These are phyloP conservation scores for Arenicola marina DNA, from an alignment of 2,888 invertebrate species.

Conservation along the genomic window DNA sequence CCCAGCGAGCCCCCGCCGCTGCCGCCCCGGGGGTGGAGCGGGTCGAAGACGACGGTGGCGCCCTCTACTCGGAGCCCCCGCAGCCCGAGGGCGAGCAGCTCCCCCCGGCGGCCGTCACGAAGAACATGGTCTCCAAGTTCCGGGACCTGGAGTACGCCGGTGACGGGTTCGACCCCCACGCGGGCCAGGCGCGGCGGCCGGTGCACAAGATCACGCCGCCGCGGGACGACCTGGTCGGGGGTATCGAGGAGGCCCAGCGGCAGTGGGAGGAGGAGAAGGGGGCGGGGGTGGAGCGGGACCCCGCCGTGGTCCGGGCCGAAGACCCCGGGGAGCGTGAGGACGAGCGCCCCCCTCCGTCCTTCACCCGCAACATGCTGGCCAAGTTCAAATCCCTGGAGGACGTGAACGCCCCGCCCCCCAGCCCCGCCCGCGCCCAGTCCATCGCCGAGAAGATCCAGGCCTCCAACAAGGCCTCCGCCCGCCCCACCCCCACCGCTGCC, in stretches of 20 bases:
- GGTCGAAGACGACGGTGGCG: neutral
- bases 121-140: slow-evolving; percentile 30
- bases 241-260: neutral
- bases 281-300: neutral
- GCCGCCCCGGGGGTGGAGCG: neutral
- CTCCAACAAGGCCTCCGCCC: slow-evolving; percentile 3
- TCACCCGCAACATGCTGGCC: slow-evolving; percentile 26
- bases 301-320: slow-evolving; percentile 7
- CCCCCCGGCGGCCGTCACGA: slow-evolving; percentile 26
- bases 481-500: slow-evolving; percentile 6
- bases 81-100: slow-evolving; percentile 24
- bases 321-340: slow-evolving; percentile 18
- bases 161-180: too few relatives aligned
- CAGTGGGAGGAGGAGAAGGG: neutral
- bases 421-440: slow-evolving; percentile 1
- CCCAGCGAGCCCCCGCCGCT: neutral
- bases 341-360: slow-evolving; percentile 28
- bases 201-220: slow-evolving; percentile 19
- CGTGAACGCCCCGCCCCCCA: slow-evolving; percentile 12
- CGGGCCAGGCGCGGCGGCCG: too few relatives aligned
- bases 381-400: slow-evolving; percentile 24
- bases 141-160: slow-evolving; percentile 16
- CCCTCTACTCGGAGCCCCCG: neutral
- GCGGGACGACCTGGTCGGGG: slow-evolving; percentile 6
- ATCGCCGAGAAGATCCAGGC: neutral